Base-by-base conservation (phyloP, 1,140 invertebrate genomes). In the Aleiodes sp. region DNA sequence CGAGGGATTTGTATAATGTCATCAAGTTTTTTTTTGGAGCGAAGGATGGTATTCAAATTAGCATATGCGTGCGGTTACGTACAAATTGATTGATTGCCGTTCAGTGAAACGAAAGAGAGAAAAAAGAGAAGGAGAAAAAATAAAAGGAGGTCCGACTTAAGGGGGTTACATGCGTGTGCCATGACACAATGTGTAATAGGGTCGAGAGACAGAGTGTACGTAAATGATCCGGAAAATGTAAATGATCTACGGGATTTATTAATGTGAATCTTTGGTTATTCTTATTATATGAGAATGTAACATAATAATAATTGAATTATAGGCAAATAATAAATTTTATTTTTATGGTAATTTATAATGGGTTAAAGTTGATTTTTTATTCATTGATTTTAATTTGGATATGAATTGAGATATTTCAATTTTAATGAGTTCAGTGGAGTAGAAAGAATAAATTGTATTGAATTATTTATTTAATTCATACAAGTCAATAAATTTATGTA, bases 211-310 rank as follows among this genome's bases (percentile, higher is more conserved):
- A 31, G 43, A 52, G 28, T 65, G 16, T 19, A 56, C 28, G 52
- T 67, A 67, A 67, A 67, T 67, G 65, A 67, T 67, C 65, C 56
- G 65, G 65, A 67, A 67, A 67, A 67, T 67, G 65, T 60, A 67
- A 67, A 60, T 56, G 65, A 67, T 43, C 46, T 21, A n/a, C 16
- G 19, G 46, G 12, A 52, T 24, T 4, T 21, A 52, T 52, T 24
- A 52, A 52, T 24, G 12, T 21, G 3, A 24, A 24, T 21, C 46
- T 52, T 16, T 16, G 6, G 19, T 43, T 16, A 52, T 52, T 52
- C 3, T 52, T 24, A 21, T 52, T 52, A 24, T 24, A 52, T 52
- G 26, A 16, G 21, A 52, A 19, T 52, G 8, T n/a, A n/a, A n/a
- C n/a, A n/a, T 21, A 16, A 52, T 52, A 52, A 52, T 52, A 4